These are phyloP conservation scores for Notolepis coatsorum DNA, from an alignment of 2,797 vertebrate species.

Conservation along the genomic window DNA sequence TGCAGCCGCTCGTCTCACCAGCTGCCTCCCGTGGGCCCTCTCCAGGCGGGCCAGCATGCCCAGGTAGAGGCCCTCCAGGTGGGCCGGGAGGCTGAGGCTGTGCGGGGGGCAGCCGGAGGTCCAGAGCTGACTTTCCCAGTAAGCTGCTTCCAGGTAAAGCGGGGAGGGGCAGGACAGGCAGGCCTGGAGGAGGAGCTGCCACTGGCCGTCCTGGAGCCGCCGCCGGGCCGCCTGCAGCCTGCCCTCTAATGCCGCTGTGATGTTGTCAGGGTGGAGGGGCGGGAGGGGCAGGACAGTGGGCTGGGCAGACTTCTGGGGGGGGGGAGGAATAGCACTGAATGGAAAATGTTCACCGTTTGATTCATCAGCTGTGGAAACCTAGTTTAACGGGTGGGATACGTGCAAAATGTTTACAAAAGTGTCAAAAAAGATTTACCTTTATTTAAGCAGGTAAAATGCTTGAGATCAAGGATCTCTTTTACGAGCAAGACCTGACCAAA, in stretches of 20 bases:
- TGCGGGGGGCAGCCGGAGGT: conserved; percentile 60
- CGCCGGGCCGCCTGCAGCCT: conserved; percentile 53
- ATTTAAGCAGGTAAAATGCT: no score
- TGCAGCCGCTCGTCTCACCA: conserved; percentile 63
- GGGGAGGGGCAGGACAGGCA: conserved; percentile 72
- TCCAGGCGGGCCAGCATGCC: conserved; percentile 67
- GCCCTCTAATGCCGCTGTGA: conserved; percentile 49
- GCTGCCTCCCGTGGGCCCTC: conserved; percentile 63
- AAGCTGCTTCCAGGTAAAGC: conserved; percentile 69
- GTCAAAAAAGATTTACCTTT: background rate
- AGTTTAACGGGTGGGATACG: no score
- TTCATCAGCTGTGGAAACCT: no score
- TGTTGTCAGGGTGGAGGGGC: conserved; percentile 61
- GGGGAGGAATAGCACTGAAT: background rate
- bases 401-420: no score
- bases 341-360: no score
- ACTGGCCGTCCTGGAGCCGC: conserved; percentile 64
- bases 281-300: conserved; percentile 60
- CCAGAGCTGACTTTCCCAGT: conserved; percentile 69
- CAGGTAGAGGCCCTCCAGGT: conserved; percentile 63
- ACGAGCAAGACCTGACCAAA: no score
- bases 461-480: no score
- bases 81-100: conserved; percentile 52
- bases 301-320: conserved; percentile 35
- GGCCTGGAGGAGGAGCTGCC: conserved; percentile 60